Base-by-base conservation (phyloP, 2,797 vertebrate genomes). In the Phoeniculus purpureus region DNA sequence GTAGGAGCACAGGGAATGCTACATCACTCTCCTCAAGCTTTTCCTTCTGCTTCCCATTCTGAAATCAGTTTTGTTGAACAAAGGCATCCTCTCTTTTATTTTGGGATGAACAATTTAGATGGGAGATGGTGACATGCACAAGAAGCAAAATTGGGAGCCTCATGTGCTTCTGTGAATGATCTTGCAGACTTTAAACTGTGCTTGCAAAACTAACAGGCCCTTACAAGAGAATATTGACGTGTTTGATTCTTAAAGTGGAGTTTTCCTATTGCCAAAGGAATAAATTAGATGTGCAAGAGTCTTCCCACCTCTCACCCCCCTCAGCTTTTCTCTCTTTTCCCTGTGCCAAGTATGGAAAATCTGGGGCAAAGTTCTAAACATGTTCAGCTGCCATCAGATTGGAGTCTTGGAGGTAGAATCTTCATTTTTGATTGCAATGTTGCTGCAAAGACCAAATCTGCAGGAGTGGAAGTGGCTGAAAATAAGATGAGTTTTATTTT, bases 391-490 rank as follows among this genome's bases (percentile, higher is more conserved):
- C 85, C 80, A 16, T 34, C n/a, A 21, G 81, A 89, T 58, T 87
- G 50, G 67, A 77, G 87, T 93, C 26, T 56, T 83, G 29, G 27
- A 27, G 81, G 15, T 55, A 68, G 59, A 50, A 70, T 81, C 80
- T 70, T 90, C 60, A 82, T 70, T 62, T 84, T 83, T 65, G 62
- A 93, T 94, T 95, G 91, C 92, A 92, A 78, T 95, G 92, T 94
- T 87, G 95, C 84, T 88, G 74, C 81, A 32, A 93, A 93, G 89
- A 95, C 87, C 89, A 94, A 94, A 96, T 88, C 91, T 92, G 92
- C 82, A 91, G 85, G 87, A 88, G 52, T 71, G 26, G 27, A 79
- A 90, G n/a, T 22, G 4, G 85, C 58, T 94, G 77, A 85, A 94
- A 94, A 92, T 74, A 55, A 94, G 79, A 85, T 87, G 86, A 75